Evolutionary conservation across 2,113 vertebrate genomes (phyloP).

Genomic region (Dipodomys ordii): DNA sequence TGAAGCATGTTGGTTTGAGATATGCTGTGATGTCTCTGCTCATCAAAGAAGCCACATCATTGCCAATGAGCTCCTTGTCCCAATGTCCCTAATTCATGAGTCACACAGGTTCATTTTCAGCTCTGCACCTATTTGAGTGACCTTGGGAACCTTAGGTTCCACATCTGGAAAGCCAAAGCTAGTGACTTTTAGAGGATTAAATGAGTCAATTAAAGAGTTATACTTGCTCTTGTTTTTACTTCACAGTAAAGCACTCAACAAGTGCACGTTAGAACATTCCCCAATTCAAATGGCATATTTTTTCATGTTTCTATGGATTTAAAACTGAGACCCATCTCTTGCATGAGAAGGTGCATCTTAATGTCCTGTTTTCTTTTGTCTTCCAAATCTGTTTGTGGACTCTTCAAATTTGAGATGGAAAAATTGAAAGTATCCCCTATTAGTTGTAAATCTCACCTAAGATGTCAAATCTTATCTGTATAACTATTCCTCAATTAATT

Average conservation of each 20-base stretch:
- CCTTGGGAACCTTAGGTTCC: not conserved
- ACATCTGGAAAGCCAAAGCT: not conserved
- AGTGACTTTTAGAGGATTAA: not conserved
- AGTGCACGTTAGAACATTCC: not conserved
- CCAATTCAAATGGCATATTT: not conserved
- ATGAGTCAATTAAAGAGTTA: not conserved
- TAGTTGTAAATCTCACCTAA: not conserved
- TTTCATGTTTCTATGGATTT: not conserved
- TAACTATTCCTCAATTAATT: constrained; percentile 25
- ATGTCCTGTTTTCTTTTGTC: not conserved
- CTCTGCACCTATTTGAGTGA: not conserved
- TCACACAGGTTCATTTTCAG: not conserved
- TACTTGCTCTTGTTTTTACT: no score
- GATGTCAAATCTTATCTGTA: not conserved
- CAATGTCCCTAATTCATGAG: not conserved
- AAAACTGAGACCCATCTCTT: not conserved
- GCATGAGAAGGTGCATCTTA: not conserved
- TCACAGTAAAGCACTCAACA: not conserved
- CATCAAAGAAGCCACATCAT: not conserved
- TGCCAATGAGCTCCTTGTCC: not conserved
- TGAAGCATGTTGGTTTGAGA: not conserved
- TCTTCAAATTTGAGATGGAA: not conserved
- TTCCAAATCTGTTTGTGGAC: not conserved
- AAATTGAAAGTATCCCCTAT: constrained; percentile 2
- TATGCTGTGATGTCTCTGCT: not conserved